Base-by-base conservation (phyloP, 1,140 invertebrate species). In the Dreissena polymorpha region DNA sequence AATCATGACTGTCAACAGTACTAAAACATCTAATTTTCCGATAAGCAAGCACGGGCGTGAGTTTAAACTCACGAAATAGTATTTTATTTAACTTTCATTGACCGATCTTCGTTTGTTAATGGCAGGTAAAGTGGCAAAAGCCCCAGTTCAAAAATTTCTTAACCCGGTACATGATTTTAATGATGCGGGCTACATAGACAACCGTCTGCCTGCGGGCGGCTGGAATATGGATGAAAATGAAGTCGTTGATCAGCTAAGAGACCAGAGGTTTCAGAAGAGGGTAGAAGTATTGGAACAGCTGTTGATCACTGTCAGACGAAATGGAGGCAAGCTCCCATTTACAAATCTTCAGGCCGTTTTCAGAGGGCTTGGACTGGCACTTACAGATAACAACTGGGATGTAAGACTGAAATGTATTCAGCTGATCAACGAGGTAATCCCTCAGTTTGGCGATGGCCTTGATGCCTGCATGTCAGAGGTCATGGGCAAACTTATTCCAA, bases 201-300 rank as follows among this genome's bases (percentile, higher is more conserved):
- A 87, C 84, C 87, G 86, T 81, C 57, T n/a, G 57, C 85, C 74
- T 85, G 85, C 88, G 63, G 87, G 89, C 82, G 87, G 87, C 77
- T 89, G 89, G 89, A 91, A 89, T 89, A 91, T 91, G 90, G 83
- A 87, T 78, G 90, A 92, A 86, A 86, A 91, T 89, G 91, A 91
- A 65, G 88, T 93, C 75, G 81, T 92, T 60, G 87, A 89, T 84
- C 89, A 91, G 55, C 86, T 93, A 64, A 88, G 86, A 74, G 91
- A 92, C 78, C 88, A 91, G 81, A 91, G 88, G 87, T 92, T 90
- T 77, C 89, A 90, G 67, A 90, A 89, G 76, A 77, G 90, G 68
- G 88, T 90, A 23, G 91, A 92, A 83, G 89, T 90, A 78, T 83
- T 93, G 39, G 91, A 93, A 68, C 89, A 91, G 79, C 82, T 93